Conservation (phyloP, 92 coral and sea anemone genomes). For the Zoanthus sansibaricus region DNA sequence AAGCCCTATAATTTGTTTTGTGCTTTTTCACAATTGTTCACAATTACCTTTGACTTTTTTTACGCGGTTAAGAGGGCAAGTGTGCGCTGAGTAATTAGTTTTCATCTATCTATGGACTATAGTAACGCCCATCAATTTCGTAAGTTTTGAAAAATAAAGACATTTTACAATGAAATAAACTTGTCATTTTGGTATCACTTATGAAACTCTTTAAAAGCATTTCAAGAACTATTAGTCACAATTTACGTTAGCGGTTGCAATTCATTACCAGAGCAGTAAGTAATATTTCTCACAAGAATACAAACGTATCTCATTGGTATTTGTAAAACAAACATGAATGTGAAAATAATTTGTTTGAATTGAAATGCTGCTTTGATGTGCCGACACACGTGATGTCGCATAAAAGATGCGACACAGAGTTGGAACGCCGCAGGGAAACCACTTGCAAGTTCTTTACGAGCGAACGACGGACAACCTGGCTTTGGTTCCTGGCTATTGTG, state of each 20-base stretch:
- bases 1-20: slow-evolving; percentile 82
- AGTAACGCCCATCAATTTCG: not conserved
- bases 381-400: slow-evolving; percentile 69
- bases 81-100: slow-evolving; percentile 33
- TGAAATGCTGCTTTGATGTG: slow-evolving; percentile 72
- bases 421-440: slow-evolving; percentile 48
- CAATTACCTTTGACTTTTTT: slow-evolving; percentile 44
- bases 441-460: slow-evolving; percentile 4
- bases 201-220: not conserved
- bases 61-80: slow-evolving; percentile 43
- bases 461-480: slow-evolving; percentile 23
- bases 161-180: not conserved
- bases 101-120: not conserved
- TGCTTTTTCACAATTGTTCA: slow-evolving; percentile 72
- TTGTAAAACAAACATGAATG: slow-evolving; percentile 68
- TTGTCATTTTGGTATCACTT: not conserved
- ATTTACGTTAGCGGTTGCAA: slow-evolving; percentile 10
- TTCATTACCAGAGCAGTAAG: slow-evolving; percentile 6
- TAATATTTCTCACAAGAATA: slow-evolving; percentile 51
- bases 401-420: slow-evolving; percentile 42
- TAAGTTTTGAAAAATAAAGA: not conserved
- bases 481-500: slow-evolving; percentile 41
- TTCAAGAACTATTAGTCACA: not conserved
- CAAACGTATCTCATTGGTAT: slow-evolving; percentile 62
- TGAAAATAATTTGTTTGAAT: slow-evolving; percentile 67